phyloP scores from a whole-genome alignment of 1,140 invertebrate species.

The Eriocheir sinensis region DNA sequence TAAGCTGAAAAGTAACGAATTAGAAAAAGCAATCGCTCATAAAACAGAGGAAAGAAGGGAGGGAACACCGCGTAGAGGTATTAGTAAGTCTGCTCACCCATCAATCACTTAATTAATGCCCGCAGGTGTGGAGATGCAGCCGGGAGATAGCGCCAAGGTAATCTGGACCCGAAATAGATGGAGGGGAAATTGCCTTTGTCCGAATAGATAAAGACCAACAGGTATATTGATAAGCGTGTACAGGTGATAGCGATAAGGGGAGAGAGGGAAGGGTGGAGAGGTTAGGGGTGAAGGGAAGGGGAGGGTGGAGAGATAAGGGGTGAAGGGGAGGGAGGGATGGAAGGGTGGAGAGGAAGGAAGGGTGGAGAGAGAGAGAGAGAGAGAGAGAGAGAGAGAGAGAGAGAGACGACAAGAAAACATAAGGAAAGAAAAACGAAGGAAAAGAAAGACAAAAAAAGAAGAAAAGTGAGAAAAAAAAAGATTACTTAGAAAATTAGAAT shows the following conservation, averaged over 20 bases:
- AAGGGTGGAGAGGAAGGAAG: not conserved
- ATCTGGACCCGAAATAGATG: constrained; percentile 70
- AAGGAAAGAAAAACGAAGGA: not conserved
- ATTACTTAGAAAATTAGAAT: not conserved
- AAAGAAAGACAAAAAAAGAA: not conserved
- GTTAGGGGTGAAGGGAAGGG: not conserved
- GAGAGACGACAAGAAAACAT: not conserved
- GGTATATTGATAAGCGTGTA: constrained; percentile 65
- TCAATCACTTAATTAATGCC: constrained; percentile 72
- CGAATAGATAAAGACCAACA: constrained; percentile 59
- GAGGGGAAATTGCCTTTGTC: constrained; percentile 65
- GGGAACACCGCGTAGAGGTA: not conserved
- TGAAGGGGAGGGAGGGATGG: constrained; percentile 1
- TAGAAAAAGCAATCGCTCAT: not conserved
- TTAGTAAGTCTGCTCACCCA: constrained; percentile 40
- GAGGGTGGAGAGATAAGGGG: not conserved
- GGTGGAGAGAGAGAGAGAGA: constrained; percentile 34
- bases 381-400: constrained; percentile 45
- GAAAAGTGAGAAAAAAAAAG: not conserved
- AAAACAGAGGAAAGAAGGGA: constrained; percentile 29
- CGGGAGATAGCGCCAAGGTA: constrained; percentile 56
- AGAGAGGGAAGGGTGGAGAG: not conserved
- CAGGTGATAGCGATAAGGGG: constrained; percentile 49
- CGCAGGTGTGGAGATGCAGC: constrained; percentile 54
- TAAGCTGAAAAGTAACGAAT: not conserved